Evolutionary conservation across 2,888 invertebrate genomes (phyloP).

Genomic region (Drosophila mulleri): DNA sequence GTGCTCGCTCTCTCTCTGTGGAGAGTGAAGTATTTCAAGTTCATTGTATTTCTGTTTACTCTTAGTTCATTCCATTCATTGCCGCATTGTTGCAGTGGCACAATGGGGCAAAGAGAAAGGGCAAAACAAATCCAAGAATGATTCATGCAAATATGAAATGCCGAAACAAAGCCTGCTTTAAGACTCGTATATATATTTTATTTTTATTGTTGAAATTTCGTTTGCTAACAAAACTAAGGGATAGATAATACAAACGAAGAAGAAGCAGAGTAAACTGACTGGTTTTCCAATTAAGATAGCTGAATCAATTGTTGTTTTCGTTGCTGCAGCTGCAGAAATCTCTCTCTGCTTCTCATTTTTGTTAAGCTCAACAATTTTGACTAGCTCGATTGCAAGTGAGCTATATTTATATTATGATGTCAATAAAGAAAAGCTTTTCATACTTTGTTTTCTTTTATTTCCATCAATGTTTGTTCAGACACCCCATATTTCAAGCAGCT

Average conservation of each 20-base stretch:
- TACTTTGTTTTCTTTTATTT: not conserved
- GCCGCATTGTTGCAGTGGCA: conserved; percentile 23
- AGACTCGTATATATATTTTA: not conserved
- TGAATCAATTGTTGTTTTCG: not conserved
- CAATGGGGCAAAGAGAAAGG: conserved; percentile 35
- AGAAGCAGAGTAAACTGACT: not conserved
- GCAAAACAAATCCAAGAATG: conserved; percentile 41
- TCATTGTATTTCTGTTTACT: not conserved
- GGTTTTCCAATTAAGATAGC: not conserved
- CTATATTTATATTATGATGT: not conserved
- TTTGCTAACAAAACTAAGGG: not conserved
- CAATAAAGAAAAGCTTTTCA: not conserved
- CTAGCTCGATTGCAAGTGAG: not conserved
- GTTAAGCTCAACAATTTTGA: not conserved
- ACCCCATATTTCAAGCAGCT: not conserved
- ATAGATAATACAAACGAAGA: not conserved
- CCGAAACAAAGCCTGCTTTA: conserved; percentile 10
- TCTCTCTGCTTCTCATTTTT: not conserved
- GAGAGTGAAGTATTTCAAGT: not conserved
- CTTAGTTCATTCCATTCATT: conserved; percentile 7
- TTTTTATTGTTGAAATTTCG: not conserved
- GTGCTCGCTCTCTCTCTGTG: conserved; percentile 21
- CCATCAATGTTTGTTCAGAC: not conserved
- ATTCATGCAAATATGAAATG: conserved; percentile 25
- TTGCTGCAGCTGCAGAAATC: not conserved